Base-by-base conservation (phyloP, 2,888 invertebrate species). In the Molanna angustata region DNA sequence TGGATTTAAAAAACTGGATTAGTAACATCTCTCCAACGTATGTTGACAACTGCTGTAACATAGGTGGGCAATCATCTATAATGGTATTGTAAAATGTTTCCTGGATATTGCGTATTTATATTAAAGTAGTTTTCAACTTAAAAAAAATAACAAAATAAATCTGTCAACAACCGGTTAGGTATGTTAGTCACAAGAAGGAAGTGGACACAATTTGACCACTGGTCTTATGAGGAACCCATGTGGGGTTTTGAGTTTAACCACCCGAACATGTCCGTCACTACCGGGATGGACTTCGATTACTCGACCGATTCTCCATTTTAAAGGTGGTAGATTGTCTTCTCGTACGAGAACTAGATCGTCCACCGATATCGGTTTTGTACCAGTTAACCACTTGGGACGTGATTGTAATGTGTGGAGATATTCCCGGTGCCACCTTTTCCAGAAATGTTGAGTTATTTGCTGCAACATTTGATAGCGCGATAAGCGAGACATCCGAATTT, bases 1-100 rank as follows among this genome's bases (percentile, higher is more conserved):
- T 80, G 99, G 99, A 66, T 99, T 99, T 80, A 99, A 97, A 79
- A 99, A 99, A 91, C 94, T 96, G 79, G n/a, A n/a, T n/a, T n/a
- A n/a, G n/a, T n/a, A n/a, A n/a, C n/a, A n/a, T n/a, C n/a, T n/a
- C n/a, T n/a, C n/a, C n/a, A n/a, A n/a, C n/a, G n/a, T n/a, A n/a
- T n/a, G n/a, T n/a, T n/a, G n/a, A n/a, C n/a, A n/a, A n/a, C n/a
- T n/a, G n/a, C n/a, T n/a, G n/a, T n/a, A n/a, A n/a, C n/a, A n/a
- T n/a, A n/a, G n/a, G n/a, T n/a, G n/a, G n/a, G n/a, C n/a, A n/a
- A n/a, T n/a, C n/a, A n/a, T n/a, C n/a, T n/a, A n/a, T n/a, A n/a
- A n/a, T n/a, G n/a, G n/a, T n/a, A n/a, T n/a, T n/a, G n/a, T n/a
- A n/a, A n/a, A n/a, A n/a, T n/a, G n/a, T n/a, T n/a, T n/a, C n/a